A percentile compares a stretch with the other conserved stretches of the same genome.
These are phyloP conservation scores for Lymantria monacha DNA, from an alignment of 2,888 invertebrate species.

Conservation along the genomic window DNA sequence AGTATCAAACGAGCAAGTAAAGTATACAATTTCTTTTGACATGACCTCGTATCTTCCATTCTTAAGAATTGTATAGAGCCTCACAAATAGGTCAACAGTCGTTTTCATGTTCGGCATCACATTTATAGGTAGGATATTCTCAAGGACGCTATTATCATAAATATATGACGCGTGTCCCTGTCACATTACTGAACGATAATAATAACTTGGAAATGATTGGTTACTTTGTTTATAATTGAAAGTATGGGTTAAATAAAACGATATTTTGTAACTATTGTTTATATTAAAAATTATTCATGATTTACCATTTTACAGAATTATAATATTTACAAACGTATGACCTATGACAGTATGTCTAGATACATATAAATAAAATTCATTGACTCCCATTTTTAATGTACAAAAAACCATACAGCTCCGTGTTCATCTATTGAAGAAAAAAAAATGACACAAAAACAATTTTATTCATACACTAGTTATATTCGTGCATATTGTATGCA, in stretches of 20 bases:
- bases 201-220: constrained; percentile 4
- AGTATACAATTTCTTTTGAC: too few species aligned
- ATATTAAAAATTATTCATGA: constrained; percentile 81
- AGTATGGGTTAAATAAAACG: constrained; percentile 62
- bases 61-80: constrained; percentile 18
- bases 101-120: constrained; percentile 4
- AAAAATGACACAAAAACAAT: constrained; percentile 55
- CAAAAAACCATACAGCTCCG: constrained; percentile 60
- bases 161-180: constrained; percentile 26
- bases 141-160: constrained; percentile 23
- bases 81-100: constrained; percentile 39
- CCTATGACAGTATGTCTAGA: constrained; percentile 73
- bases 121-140: constrained; percentile 11
- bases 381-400: constrained; percentile 78
- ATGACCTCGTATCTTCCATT: constrained; percentile 14
- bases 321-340: constrained; percentile 80
- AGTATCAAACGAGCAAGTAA: too few species aligned
- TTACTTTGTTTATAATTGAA: neutral
- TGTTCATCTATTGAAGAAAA: constrained; percentile 43
- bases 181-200: constrained; percentile 1
- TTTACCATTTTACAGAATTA: constrained; percentile 80
- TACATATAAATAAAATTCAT: constrained; percentile 80
- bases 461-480: constrained; percentile 9
- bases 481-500: constrained; percentile 4
- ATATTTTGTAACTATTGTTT: constrained; percentile 77